Evolutionary conservation across 2,113 vertebrate species (phyloP), one percentile per base, ranked within the genome.

Genomic region (Coturnix japonica): DNA sequence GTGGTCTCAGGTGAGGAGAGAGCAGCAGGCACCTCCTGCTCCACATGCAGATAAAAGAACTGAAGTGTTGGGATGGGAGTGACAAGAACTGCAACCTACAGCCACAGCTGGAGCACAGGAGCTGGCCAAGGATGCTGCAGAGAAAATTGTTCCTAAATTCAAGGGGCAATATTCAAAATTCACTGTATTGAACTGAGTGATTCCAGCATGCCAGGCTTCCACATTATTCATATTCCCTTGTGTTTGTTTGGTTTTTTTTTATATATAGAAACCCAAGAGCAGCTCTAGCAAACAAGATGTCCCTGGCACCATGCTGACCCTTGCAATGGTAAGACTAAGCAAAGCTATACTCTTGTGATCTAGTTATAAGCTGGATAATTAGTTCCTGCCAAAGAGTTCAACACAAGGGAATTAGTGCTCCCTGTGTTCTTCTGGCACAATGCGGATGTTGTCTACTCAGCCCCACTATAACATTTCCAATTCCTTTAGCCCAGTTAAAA

Each of bases 81-180:
- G 28, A 22, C 0, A 3, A 87, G 31, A 13, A 13, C 46, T 33
- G 23, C 67, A 65, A 49, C 14, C 53, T 43, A 23, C 72, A 65
- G 54, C 14, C 44, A 6, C 35, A 71, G 0, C 9, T 23, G 39
- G 21, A 65, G 44, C 6, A 10, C 2, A 2, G 53, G 81, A 92
- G 46, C 8, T 0, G 0, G 15, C 0, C 1, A 20, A 15, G 26
- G 13, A 79, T 53, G 78, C 20, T 51, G 6, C 46, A 35, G n/a
- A 69, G 67, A 49, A 85, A 69, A 26, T 12, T 61, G 3, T 37
- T 61, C 59, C 59, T 61, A 61, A 37, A 35, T 79, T 65, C 35
- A 37, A 7, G 83, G 56, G 6, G 8, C 19, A 17, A 74, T 11
- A 6, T 37, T 87, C 35, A 59, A 74, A 81, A 74, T 65, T 57